These are phyloP conservation scores for Spermophilus dauricus DNA, from an alignment of 2,113 vertebrate genomes.

Conservation along the genomic window DNA sequence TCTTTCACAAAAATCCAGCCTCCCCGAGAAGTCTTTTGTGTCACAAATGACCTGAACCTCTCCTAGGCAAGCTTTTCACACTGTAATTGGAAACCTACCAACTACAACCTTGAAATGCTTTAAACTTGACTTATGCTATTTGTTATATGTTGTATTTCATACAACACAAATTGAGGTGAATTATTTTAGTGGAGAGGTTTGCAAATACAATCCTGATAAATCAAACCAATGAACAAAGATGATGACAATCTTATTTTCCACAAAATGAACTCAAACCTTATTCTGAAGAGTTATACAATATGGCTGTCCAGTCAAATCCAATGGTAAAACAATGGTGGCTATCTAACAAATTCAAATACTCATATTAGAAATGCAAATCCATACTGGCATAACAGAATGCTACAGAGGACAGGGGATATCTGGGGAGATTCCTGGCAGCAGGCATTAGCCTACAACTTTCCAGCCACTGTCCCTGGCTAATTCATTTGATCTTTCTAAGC, in stretches of 20 bases:
- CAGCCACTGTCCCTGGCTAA: neutral
- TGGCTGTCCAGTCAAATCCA: neutral
- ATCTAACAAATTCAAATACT: slow-evolving; percentile 20
- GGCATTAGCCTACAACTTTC: neutral
- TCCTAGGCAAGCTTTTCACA: slow-evolving; percentile 59
- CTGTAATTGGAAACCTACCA: slow-evolving; percentile 63
- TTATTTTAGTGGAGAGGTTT: slow-evolving; percentile 58
- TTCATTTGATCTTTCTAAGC: neutral
- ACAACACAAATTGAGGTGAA: slow-evolving; percentile 59
- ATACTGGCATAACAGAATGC: neutral
- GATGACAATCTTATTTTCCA: slow-evolving; percentile 29
- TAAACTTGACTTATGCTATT: slow-evolving; percentile 56
- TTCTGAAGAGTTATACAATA: neutral
- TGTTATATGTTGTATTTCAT: neutral
- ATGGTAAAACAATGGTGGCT: neutral
- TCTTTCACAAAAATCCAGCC: slow-evolving; percentile 42
- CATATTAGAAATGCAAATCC: neutral
- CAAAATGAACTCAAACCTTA: slow-evolving; percentile 49
- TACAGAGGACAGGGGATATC: neutral
- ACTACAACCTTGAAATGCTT: slow-evolving; percentile 54
- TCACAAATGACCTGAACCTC: slow-evolving; percentile 63
- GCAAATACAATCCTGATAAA: slow-evolving; percentile 46
- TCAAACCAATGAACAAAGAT: slow-evolving; percentile 56
- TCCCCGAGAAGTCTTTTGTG: slow-evolving; percentile 79
- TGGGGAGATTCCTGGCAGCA: neutral